A percentile compares a stretch with the other conserved stretches of the same genome.
These are phyloP conservation scores for Anodontia alba DNA, from an alignment of 2,888 invertebrate species.

Conservation along the genomic window DNA sequence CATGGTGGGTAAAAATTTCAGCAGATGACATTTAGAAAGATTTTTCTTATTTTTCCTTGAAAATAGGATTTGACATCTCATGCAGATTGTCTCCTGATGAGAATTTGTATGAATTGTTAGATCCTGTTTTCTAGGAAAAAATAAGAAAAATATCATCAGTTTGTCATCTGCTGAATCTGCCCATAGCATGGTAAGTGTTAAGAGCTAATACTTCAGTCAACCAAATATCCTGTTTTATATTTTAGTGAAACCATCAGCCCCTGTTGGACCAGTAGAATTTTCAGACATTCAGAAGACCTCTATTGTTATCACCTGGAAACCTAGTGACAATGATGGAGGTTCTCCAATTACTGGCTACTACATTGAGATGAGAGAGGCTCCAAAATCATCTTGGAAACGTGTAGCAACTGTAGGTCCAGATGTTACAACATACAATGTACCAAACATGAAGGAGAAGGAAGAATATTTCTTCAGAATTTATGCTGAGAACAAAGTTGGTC, in stretches of 20 bases:
- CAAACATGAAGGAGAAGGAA: conserved; percentile 85
- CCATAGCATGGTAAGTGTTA: too few species aligned
- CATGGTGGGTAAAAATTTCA: too few species aligned
- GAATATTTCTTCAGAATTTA: conserved; percentile 83
- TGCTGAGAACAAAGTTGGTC: conserved; percentile 82
- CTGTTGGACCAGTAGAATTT: conserved; percentile 79
- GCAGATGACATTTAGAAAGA: too few species aligned
- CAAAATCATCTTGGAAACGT: conserved; percentile 88
- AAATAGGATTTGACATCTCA: too few species aligned
- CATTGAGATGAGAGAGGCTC: conserved; percentile 80
- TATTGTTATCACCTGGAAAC: conserved; percentile 86
- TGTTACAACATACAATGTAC: conserved; percentile 77
- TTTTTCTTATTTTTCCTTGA: too few species aligned
- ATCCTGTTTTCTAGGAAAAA: too few species aligned
- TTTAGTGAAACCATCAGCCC: conserved; percentile 70
- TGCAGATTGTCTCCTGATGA: too few species aligned
- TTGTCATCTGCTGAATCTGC: too few species aligned
- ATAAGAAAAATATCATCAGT: too few species aligned
- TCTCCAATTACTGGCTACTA: conserved; percentile 87
- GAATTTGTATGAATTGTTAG: too few species aligned
- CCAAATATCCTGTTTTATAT: too few species aligned
- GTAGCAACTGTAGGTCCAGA: conserved; percentile 93
- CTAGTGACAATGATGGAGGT: conserved; percentile 94
- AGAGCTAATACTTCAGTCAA: too few species aligned
- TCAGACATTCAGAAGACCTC: conserved; percentile 77